Evolutionary conservation across 2,888 invertebrate species (phyloP).

Genomic region (Theristus sp.): DNA sequence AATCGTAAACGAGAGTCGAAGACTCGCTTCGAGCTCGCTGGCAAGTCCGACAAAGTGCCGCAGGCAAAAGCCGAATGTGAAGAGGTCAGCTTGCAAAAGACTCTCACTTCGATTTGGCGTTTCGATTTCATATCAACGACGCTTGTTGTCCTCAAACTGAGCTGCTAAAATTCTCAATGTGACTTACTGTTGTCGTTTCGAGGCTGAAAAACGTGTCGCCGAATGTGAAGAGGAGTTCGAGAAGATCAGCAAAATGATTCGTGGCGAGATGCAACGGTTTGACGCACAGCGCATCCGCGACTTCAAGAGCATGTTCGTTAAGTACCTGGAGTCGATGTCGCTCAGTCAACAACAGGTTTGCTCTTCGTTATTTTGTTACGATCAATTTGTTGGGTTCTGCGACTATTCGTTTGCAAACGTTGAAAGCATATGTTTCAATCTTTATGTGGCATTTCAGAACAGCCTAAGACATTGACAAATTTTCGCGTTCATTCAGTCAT

Average conservation of each 20-base stretch:
- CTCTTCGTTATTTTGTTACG: background rate
- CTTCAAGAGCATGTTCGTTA: slow-evolving; percentile 68
- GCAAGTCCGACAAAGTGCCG: slow-evolving; percentile 69
- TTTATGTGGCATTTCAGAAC: background rate
- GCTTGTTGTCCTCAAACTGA: background rate
- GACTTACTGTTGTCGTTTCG: slow-evolving; percentile 9
- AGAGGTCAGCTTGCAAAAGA: slow-evolving; percentile 44
- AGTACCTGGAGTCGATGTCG: slow-evolving; percentile 79
- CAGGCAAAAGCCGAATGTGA: slow-evolving; percentile 73
- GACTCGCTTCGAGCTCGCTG: slow-evolving; percentile 69
- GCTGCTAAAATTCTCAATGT: background rate
- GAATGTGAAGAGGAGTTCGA: slow-evolving; percentile 89
- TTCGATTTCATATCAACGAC: background rate
- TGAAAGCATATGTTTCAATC: background rate
- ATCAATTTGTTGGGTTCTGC: no score
- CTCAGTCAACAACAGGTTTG: slow-evolving; percentile 70
- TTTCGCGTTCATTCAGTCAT: no score
- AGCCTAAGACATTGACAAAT: no score
- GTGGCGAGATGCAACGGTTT: slow-evolving; percentile 77
- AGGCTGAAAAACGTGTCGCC: slow-evolving; percentile 93
- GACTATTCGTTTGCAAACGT: background rate
- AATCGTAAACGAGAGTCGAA: slow-evolving; percentile 83
- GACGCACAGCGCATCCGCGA: slow-evolving; percentile 69
- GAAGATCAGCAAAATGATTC: slow-evolving; percentile 77
- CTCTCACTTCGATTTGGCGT: background rate